Conservation (phyloP, 1,140 invertebrate species). For the Hermatobates lingyangjiaoensis region DNA sequence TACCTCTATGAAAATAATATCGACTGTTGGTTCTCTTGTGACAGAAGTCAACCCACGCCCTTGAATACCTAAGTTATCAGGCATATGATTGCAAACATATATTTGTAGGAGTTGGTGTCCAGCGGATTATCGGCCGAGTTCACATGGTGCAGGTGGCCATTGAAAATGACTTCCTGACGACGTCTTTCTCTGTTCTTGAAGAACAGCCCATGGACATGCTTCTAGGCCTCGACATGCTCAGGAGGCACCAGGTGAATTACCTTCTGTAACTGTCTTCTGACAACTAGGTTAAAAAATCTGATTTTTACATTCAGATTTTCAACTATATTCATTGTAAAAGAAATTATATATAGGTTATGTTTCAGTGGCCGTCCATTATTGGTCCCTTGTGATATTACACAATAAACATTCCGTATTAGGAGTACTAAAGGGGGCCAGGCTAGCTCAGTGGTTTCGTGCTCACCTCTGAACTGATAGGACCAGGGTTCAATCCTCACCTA, state of each 20-base stretch:
- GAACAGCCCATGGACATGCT: conserved; percentile 98
- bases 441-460: no score
- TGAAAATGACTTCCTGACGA: conserved; percentile 78
- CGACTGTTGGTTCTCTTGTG: no score
- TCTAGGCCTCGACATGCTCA: conserved; percentile 90
- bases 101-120: conserved; percentile 83
- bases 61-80: no score
- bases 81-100: no score
- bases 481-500: no score
- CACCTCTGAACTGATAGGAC: no score
- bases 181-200: conserved; percentile 93
- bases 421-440: no score
- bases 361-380: no score
- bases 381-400: background rate
- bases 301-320: background rate
- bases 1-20: no score
- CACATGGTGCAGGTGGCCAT: conserved; percentile 96
- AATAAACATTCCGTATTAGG: background rate
- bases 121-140: conserved; percentile 86
- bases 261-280: background rate
- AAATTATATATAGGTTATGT: background rate
- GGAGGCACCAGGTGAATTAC: conserved; percentile 62
- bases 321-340: background rate
- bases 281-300: background rate
- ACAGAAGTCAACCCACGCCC: no score